Base-by-base conservation (phyloP, 2,888 invertebrate genomes). In the Merodon equestris region DNA sequence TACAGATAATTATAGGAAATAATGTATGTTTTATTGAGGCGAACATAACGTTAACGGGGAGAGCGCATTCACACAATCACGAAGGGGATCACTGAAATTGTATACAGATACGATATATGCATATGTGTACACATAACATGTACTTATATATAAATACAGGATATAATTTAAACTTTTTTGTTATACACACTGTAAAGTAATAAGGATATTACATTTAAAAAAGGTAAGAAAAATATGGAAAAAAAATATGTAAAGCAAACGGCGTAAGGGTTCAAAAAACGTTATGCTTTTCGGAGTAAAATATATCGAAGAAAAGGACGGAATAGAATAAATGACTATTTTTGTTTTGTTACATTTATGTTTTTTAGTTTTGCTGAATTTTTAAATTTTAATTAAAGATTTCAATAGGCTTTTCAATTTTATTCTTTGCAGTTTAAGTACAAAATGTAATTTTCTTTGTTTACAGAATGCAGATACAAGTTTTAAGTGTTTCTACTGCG, bases 21-120 rank as follows among this genome's bases (percentile, higher is more conserved):
- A 74, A 70, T 54, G 18, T 64, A 54, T 64, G 68, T 74, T 60
- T 74, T 56, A 56, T 45, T 53, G 47, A 64, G 53, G 50, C 64
- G 70, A 74, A 74, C 74, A 79, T 79, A 60, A 60, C 70, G 68
- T 64, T 45, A 74, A 73, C 61, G 51, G 64, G 74, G 74, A 56
- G 51, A 57, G 60, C 63, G 48, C 79, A 79, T 79, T 79, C 79
- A 79, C 79, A 79, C 79, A 79, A 54, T 70, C 79, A 79, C 74
- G 79, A 74, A 58, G 68, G 68, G 79, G 64, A 60, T 74, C 79
- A 79, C 79, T 79, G 79, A 54, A 79, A 79, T 64, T 63, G 61
- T 74, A 53, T 54, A 75, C 63, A 64, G 45, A 79, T 68, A 54
- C 54, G 58, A 68, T 61, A 72, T 60, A 66, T 72, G 57, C 51